Base-by-base conservation (phyloP, 1,140 invertebrate genomes). In the Lordiphosa mommai region DNA sequence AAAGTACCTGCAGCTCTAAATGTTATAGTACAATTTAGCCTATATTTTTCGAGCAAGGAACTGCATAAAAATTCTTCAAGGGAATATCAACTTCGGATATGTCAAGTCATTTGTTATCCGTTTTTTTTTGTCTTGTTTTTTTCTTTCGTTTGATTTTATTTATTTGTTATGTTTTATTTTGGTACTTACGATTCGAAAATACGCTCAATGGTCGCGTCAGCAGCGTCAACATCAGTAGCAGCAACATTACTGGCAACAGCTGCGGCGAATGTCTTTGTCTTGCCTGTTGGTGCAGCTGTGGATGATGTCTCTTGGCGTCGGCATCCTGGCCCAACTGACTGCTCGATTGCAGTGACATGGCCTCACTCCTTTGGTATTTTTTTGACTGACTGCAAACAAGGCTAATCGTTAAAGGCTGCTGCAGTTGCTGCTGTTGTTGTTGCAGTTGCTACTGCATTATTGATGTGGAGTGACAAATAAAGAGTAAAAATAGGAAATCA, bases 181-280 rank as follows among this genome's bases (percentile, higher is more conserved):
- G 20, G 27, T 71, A 80, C 76, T 82, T 71, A 82, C 76, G 76
- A 27, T 82, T 82, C 34, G 77, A 61, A 20, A 71, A 44, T 17
- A 40, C 77, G 61, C 58, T 60, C 30, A 67, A 38, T 4, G 76
- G 76, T 3, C 71, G 71, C 33, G 61, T 71, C 6, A 80, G 66
- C 5, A 80, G 57, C 37, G 66, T 76, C 36, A 73, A 40, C 67
- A 84, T 49, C 43, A 82, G 36, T 23, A 82, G 44, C 33, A 67
- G 48, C 36, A 82, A 38, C 61, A 82, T 67, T 32, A 74, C 58
- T 14, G 61, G 67, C 76, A 67, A 12, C 48, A 76, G 29, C 12
- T 58, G 53, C 48, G 47, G 50, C 12, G 71, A 82, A 17, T 50
- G 56, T 53, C 36, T 49, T 55, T 69, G 65, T 49, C 53, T 47